Base-by-base conservation (phyloP, 2,888 invertebrate species). In the Idaea dimidiata region DNA sequence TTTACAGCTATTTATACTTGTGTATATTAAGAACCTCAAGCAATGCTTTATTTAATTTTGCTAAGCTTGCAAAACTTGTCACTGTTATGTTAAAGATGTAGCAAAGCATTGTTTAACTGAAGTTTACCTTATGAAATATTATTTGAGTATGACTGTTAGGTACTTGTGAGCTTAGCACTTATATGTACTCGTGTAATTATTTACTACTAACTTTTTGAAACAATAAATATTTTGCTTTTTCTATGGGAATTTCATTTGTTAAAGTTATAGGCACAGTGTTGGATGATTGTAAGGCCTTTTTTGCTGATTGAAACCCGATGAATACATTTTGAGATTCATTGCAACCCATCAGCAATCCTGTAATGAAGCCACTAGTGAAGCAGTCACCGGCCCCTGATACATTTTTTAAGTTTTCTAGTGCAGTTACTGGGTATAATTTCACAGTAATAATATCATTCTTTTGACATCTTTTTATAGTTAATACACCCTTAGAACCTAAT, bases 301-400 rank as follows among this genome's bases (percentile, higher is more conserved):
- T 86, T 0, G 96, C 96, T 17, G 95, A 93, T 63, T 93, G 83
- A 67, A 95, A 94, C 0, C 95, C 96, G 17, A 94, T 81, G 4
- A 92, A 86, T 14, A 96, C 89, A 78, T 95, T 95, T 63, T 91
- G 83, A 58, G 93, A 86, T 80, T 96, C 94, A 6, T 84, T 72
- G 54, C 88, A 83, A 0, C 93, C 93, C 43, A 81, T 82, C 24
- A 96, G 80, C 77, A 95, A 87, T 0, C 94, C 95, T 18, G 94
- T 85, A 62, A 96, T 94, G 73, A 96, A 94, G 0, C 96, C 96
- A 77, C 95, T 94, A 3, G 94, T 93, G 75, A 95, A 95, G 80
- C 96, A 96, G 78, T 97, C 97, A 1, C 97, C 97, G 17, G 97
- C 96, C 5, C 97, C 97, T n/a, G 96, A 96, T 0, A 96, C 96